A percentile compares a stretch with the other conserved stretches of the same genome.
Evolutionary conservation across 2,888 invertebrate species (phyloP).

Genomic region (Thysanoteuthis rhombus): DNA sequence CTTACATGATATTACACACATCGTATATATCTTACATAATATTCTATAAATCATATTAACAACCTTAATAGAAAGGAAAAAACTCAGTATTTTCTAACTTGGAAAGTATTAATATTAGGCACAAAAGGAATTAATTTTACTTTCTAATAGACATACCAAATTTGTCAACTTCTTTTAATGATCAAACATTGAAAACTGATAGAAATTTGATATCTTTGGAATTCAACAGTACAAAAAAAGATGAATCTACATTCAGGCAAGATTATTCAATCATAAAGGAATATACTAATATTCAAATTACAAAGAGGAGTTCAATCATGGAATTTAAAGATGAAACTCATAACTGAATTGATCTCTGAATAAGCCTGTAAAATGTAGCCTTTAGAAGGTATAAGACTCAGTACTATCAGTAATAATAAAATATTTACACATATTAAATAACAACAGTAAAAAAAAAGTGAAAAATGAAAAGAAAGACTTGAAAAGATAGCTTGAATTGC

Average conservation of each 20-base stretch:
- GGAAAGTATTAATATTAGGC: background rate
- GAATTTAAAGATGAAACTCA: background rate
- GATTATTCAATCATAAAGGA: background rate
- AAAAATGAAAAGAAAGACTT: background rate
- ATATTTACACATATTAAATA: background rate
- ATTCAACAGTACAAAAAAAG: background rate
- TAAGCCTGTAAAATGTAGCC: background rate
- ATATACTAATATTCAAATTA: background rate
- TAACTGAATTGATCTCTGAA: background rate
- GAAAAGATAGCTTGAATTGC: constrained; percentile 24
- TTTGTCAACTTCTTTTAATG: background rate
- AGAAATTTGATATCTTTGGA: background rate
- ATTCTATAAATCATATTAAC: too few species aligned
- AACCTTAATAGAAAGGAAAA: background rate
- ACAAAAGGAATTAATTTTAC: background rate
- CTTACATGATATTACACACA: too few species aligned
- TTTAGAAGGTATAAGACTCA: background rate
- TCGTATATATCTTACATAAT: too few species aligned
- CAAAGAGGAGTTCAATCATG: background rate
- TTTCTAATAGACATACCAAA: background rate
- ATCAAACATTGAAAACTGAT: background rate
- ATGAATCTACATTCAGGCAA: background rate
- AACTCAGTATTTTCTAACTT: background rate
- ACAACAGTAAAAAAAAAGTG: background rate
- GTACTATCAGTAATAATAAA: too few species aligned